Evolutionary conservation across 2,888 invertebrate species (phyloP).

Genomic region (Folsomia manolachei): DNA sequence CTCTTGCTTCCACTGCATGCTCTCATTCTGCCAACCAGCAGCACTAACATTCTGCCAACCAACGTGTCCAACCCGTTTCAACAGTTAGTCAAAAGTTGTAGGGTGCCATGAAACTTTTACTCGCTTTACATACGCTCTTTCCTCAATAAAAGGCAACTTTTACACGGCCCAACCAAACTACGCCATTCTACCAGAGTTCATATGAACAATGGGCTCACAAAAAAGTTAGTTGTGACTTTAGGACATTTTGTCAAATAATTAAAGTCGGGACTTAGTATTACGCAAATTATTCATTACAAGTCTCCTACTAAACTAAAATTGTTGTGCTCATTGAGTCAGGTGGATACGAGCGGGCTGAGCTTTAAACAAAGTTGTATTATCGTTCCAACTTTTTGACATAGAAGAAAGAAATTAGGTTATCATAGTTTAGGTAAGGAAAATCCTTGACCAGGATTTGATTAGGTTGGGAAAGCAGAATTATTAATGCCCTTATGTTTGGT

Average conservation of each 20-base stretch:
- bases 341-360: too few species aligned
- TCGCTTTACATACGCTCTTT: neutral
- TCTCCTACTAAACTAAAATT: neutral
- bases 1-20: slow-evolving; percentile 1
- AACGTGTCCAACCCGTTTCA: too few species aligned
- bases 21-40: neutral
- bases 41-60: too few species aligned
- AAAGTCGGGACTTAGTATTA: neutral
- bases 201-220: neutral
- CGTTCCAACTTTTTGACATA: too few species aligned
- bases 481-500: too few species aligned
- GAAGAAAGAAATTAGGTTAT: too few species aligned
- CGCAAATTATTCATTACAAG: neutral
- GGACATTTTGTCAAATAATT: neutral
- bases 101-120: neutral
- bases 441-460: too few species aligned
- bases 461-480: too few species aligned
- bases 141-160: neutral
- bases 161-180: neutral
- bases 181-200: too few species aligned
- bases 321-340: neutral
- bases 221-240: neutral
- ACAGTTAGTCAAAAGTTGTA: too few species aligned
- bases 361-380: too few species aligned
- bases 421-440: too few species aligned